phyloP scores from a whole-genome alignment of 2,797 vertebrate genomes.

The Rhinoraja longicauda region DNA sequence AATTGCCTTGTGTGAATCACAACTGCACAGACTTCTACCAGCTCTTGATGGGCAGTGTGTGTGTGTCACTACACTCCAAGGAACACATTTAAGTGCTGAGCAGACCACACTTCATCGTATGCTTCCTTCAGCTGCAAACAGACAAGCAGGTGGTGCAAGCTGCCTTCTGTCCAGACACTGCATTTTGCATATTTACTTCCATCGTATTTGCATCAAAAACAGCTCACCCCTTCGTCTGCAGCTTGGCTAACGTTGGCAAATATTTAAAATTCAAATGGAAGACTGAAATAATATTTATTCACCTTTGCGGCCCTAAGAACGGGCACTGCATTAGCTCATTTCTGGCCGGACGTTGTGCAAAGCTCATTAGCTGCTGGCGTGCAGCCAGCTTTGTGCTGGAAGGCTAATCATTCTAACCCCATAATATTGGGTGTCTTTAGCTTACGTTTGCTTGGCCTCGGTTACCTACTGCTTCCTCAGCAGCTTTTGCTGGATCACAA shows the following conservation, averaged over 20 bases:
- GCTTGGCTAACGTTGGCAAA: not conserved
- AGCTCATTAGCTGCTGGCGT: not conserved
- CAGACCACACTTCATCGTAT: not conserved
- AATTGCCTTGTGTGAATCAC: not conserved
- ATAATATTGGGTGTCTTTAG: not conserved
- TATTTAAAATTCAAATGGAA: constrained; percentile 23
- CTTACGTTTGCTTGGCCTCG: not conserved
- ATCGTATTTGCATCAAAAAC: not conserved
- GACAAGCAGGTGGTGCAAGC: not conserved
- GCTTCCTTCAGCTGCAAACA: not conserved
- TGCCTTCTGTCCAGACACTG: not conserved
- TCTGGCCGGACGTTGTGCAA: not conserved
- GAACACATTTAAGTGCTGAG: not conserved
- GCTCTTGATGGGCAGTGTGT: not conserved
- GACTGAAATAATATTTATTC: not conserved
- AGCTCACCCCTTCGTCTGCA: not conserved
- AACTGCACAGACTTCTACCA: not conserved
- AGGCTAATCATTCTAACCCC: not conserved
- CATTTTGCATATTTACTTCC: not conserved
- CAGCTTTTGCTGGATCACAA: not conserved
- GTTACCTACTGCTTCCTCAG: not conserved
- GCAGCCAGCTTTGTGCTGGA: not conserved
- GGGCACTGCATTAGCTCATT: too few species aligned
- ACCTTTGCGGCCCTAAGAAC: not conserved
- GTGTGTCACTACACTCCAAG: not conserved